Conservation (phyloP, 2,888 invertebrate species). For the Drosophila bunnanda region DNA sequence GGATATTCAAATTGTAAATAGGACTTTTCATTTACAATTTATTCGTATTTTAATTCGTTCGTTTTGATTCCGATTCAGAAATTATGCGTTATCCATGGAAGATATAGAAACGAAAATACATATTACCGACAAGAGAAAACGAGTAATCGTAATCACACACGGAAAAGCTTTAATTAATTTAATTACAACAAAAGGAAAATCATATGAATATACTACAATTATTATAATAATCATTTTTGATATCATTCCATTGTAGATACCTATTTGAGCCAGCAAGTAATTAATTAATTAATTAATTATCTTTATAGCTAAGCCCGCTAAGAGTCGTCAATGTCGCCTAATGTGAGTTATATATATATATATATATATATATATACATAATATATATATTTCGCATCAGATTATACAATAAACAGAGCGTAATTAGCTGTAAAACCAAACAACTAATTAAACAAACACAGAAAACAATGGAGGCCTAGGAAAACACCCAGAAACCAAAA, state of each 20-base stretch:
- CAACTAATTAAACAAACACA: constrained; percentile 54
- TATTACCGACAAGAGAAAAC: constrained; percentile 30
- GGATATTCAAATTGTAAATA: constrained; percentile 75
- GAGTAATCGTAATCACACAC: constrained; percentile 43
- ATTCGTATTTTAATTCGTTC: constrained; percentile 39
- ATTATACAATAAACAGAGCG: constrained; percentile 50
- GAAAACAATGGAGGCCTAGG: constrained; percentile 53
- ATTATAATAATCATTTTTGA: constrained; percentile 65
- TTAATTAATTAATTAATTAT: constrained; percentile 49
- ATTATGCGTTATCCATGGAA: constrained; percentile 29
- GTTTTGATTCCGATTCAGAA: constrained; percentile 29
- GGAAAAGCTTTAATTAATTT: constrained; percentile 82
- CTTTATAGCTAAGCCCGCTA: constrained; percentile 62
- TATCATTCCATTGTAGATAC: constrained; percentile 81
- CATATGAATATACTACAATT: constrained; percentile 45
- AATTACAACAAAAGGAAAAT: constrained; percentile 60
- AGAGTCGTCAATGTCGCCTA: constrained; percentile 82
- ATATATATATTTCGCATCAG: constrained; percentile 67
- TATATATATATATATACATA: constrained; percentile 54
- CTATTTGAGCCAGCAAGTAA: constrained; percentile 64
- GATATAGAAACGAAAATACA: constrained; percentile 15
- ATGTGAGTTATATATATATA: constrained; percentile 72
- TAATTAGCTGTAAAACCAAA: constrained; percentile 54
- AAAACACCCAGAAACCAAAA: constrained; percentile 38
- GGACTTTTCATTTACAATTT: constrained; percentile 50